Evolutionary conservation across 2,888 invertebrate genomes (phyloP).

Genomic region (Dryocosmus kuriphilus): DNA sequence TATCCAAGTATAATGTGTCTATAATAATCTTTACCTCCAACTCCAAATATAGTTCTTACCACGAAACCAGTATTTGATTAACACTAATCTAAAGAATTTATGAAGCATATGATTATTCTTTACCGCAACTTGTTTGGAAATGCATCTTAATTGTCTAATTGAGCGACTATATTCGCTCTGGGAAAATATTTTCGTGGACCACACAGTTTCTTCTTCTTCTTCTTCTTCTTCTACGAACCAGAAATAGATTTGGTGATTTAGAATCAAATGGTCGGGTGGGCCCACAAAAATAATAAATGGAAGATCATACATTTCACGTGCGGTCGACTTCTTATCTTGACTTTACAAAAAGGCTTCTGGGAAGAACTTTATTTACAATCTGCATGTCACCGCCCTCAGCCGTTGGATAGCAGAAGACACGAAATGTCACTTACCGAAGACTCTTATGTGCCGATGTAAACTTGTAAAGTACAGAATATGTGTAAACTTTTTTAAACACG

Average conservation of each 20-base stretch:
- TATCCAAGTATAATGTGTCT: background rate
- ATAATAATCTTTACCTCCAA: slow-evolving; percentile 2
- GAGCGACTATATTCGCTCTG: background rate
- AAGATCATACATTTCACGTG: slow-evolving; percentile 32
- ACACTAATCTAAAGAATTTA: background rate
- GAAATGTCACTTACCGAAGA: slow-evolving; percentile 36
- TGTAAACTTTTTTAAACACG: slow-evolving; percentile 21
- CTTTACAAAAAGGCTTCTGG: slow-evolving; percentile 32
- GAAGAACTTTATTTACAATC: slow-evolving; percentile 40
- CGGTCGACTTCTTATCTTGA: slow-evolving; percentile 36
- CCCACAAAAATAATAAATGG: slow-evolving; percentile 34
- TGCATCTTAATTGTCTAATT: slow-evolving; percentile 3
- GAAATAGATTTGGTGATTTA: slow-evolving; percentile 21
- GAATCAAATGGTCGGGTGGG: slow-evolving; percentile 15
- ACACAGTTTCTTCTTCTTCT: background rate
- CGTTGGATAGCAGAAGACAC: slow-evolving; percentile 34
- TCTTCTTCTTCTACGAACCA: background rate
- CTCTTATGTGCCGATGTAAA: slow-evolving; percentile 14
- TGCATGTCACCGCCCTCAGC: slow-evolving; percentile 32
- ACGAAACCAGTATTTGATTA: slow-evolving; percentile 2
- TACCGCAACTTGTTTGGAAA: background rate
- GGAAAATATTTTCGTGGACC: background rate
- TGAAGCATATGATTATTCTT: background rate
- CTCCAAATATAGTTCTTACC: background rate
- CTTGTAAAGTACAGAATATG: background rate